phyloP scores from a whole-genome alignment of 2,888 invertebrate genomes.

The Microplitis deprimator region DNA sequence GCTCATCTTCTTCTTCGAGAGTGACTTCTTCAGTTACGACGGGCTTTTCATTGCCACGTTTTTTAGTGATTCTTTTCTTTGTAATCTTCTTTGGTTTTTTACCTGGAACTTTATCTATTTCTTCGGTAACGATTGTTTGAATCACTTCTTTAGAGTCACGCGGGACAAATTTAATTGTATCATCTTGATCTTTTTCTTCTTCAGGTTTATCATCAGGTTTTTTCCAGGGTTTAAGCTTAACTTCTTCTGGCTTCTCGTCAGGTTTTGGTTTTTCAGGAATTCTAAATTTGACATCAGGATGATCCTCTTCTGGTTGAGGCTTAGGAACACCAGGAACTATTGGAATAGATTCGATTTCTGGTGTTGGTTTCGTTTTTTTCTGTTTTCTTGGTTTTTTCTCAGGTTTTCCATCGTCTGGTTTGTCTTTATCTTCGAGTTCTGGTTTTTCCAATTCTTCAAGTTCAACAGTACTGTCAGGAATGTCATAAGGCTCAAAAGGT shows the following conservation, averaged over 20 bases:
- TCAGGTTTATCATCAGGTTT: slow-evolving; percentile 59
- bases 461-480: slow-evolving; percentile 59
- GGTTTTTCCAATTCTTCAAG: slow-evolving; percentile 63
- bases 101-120: slow-evolving; percentile 53
- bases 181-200: slow-evolving; percentile 55
- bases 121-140: slow-evolving; percentile 52
- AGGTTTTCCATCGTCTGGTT: slow-evolving; percentile 62
- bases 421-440: slow-evolving; percentile 67
- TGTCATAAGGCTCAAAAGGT: slow-evolving; percentile 70
- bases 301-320: slow-evolving; percentile 68
- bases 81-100: slow-evolving; percentile 60
- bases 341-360: slow-evolving; percentile 64
- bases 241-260: slow-evolving; percentile 65
- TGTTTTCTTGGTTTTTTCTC: slow-evolving; percentile 59
- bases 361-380: slow-evolving; percentile 65
- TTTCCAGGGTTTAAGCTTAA: slow-evolving; percentile 66
- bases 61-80: slow-evolving; percentile 66
- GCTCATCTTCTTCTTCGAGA: slow-evolving; percentile 59
- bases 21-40: slow-evolving; percentile 71
- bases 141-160: slow-evolving; percentile 51
- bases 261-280: slow-evolving; percentile 63
- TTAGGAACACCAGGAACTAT: slow-evolving; percentile 69
- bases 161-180: slow-evolving; percentile 52
- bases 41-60: slow-evolving; percentile 60
- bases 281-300: slow-evolving; percentile 69